Evolutionary conservation across 2,113 vertebrate genomes (phyloP), one percentile per base, ranked within the genome.

Genomic region (Penelope pileata): DNA sequence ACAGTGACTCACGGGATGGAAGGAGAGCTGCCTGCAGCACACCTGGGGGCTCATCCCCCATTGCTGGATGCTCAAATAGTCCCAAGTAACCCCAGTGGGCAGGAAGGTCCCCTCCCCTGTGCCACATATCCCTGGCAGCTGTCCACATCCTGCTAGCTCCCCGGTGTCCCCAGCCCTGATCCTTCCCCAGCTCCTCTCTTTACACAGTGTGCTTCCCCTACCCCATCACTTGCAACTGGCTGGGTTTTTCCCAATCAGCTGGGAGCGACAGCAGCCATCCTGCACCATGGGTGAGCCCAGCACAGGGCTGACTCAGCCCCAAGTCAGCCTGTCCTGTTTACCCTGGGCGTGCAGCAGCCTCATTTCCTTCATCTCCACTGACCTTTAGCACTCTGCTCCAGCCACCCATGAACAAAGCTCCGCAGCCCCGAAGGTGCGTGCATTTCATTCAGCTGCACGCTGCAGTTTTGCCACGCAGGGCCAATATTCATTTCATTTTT

Each of bases 381-480:
- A 73, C 77, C 95, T 95, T 95, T 60, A 30, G 43, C 87, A 54
- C 68, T 18, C 22, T 0, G 0, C 60, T 29, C 34, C 54, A 70
- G 5, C 23, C 40, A 22, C 62, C 38, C 43, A 19, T 4, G 34
- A 80, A n/a, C 29, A 23, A 34, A 45, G 29, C 63, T 74, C 38
- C 40, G 16, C 19, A 22, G 18, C 76, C 42, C 3, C 0, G n/a
- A 38, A 94, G 45, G 14, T 72, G n/a, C 63, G 67, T 51, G 51
- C 13, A 17, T 17, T 45, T 51, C 60, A 5, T 36, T 50, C 21
- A 29, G 5, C 19, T 54, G 9, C 18, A 21, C 2, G 45, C 72
- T 6, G 1, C 21, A 3, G 19, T 47, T 74, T 66, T 16, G 12
- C 75, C 60, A 9, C 1, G 0, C 1, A 0, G 12, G 29, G 62